Conservation (phyloP, 2,888 invertebrate genomes). For the Omphaloscelis lunosa region DNA sequence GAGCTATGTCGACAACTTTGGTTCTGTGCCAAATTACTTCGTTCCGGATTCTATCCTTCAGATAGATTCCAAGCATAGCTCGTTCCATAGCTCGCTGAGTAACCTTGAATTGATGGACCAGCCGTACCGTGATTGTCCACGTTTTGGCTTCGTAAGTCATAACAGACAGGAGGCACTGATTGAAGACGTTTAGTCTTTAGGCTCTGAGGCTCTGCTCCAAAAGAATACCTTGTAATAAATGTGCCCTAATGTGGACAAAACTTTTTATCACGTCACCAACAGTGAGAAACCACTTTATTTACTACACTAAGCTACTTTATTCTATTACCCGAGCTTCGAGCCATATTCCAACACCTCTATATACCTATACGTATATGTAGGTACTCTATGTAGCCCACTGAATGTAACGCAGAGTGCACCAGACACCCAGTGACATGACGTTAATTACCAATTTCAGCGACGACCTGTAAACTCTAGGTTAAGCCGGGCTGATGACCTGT, state of each 20-base stretch:
- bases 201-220: no score
- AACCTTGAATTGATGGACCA: no score
- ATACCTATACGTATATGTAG: background rate
- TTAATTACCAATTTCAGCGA: constrained; percentile 55
- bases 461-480: constrained; percentile 30
- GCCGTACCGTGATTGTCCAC: no score
- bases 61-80: no score
- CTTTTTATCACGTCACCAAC: background rate
- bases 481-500: constrained; percentile 14
- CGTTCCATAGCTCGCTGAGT: no score
- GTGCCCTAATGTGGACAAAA: background rate
- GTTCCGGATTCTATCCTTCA: no score
- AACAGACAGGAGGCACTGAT: no score
- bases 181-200: no score
- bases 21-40: no score
- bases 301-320: constrained; percentile 4
- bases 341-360: background rate
- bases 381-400: constrained; percentile 3
- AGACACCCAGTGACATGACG: constrained; percentile 25
- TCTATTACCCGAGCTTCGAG: constrained; percentile 23
- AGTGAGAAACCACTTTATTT: constrained; percentile 27
- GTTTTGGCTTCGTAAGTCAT: no score
- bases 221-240: background rate
- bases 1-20: no score
- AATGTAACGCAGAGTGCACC: constrained; percentile 25